Evolutionary conservation across 2,797 vertebrate genomes (phyloP).

Genomic region (Crocidura indochinensis): DNA sequence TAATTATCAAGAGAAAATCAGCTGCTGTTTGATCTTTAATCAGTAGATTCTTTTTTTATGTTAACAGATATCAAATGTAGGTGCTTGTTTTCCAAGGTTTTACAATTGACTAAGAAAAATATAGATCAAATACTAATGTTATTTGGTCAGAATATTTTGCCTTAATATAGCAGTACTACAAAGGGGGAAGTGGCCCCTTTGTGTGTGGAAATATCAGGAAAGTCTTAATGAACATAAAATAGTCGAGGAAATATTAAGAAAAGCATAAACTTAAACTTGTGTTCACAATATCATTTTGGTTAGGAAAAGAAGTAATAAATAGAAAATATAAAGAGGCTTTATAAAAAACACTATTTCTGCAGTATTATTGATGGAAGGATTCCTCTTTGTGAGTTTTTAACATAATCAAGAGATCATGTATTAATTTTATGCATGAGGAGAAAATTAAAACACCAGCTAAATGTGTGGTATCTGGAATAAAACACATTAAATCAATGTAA

Average conservation of each 20-base stretch:
- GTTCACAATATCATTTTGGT: conserved; percentile 41
- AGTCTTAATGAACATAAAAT: neutral
- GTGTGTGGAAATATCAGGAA: neutral
- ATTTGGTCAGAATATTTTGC: neutral
- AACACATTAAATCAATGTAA: conserved; percentile 33
- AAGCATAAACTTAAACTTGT: conserved; percentile 28
- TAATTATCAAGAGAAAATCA: conserved; percentile 12
- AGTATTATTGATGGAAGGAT: neutral
- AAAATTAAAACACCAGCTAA: conserved; percentile 63
- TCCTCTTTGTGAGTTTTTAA: neutral
- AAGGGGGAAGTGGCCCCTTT: neutral
- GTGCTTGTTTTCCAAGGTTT: neutral
- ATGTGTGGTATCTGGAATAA: conserved; percentile 30
- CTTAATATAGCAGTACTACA: neutral
- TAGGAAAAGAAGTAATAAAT: neutral
- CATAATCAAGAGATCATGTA: neutral
- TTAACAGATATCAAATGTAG: neutral
- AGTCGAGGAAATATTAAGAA: conserved; percentile 13
- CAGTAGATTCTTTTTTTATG: neutral
- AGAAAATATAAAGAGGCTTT: conserved; percentile 8
- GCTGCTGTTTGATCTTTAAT: neutral
- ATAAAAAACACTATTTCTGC: neutral
- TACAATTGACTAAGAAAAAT: neutral
- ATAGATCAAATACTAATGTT: neutral
- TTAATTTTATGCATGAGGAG: neutral